phyloP scores from a whole-genome alignment of 2,888 invertebrate species.

The Scotopteryx bipunctaria region DNA sequence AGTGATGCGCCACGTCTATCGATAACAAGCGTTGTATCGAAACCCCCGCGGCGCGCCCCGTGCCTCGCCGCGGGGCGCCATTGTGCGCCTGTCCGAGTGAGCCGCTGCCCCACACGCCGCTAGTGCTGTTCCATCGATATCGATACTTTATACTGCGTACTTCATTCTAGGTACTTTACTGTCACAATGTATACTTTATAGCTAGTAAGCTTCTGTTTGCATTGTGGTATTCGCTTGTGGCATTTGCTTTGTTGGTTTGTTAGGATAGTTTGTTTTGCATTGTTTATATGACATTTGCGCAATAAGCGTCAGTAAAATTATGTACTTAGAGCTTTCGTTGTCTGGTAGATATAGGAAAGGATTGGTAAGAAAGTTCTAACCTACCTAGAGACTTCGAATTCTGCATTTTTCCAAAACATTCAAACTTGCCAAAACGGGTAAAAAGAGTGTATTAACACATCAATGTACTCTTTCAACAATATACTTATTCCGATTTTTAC shows the following conservation, averaged over 20 bases:
- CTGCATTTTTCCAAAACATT: too few relatives aligned
- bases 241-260: background rate
- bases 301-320: conserved; percentile 16
- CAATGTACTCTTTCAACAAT: too few relatives aligned
- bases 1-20: conserved; percentile 26
- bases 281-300: background rate
- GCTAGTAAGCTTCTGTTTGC: conserved; percentile 1
- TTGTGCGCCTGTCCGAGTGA: conserved; percentile 69
- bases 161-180: background rate
- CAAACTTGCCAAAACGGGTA: too few relatives aligned
- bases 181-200: background rate
- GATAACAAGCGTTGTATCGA: conserved; percentile 22
- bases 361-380: too few relatives aligned
- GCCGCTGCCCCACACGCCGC: conserved; percentile 66
- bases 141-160: conserved; percentile 23
- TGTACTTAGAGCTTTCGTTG: too few relatives aligned
- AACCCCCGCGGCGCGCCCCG: conserved; percentile 38
- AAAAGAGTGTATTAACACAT: too few relatives aligned
- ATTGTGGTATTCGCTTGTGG: conserved; percentile 1
- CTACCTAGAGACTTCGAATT: too few relatives aligned
- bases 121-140: conserved; percentile 35
- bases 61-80: conserved; percentile 62
- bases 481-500: too few relatives aligned
- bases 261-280: background rate
- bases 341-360: too few relatives aligned